Conservation (phyloP, 2,888 invertebrate genomes). For the Agrochola lychnidis region DNA sequence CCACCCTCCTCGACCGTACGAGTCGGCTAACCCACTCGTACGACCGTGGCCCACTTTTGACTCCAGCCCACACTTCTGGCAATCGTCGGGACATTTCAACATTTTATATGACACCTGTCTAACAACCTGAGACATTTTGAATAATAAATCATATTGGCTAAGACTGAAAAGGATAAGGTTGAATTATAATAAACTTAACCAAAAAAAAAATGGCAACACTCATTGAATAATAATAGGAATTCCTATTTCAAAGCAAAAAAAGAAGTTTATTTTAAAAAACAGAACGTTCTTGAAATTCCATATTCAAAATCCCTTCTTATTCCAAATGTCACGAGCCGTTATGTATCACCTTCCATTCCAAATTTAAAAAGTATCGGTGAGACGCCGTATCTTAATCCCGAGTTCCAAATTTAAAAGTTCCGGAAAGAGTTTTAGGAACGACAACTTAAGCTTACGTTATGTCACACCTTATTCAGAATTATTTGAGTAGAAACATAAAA, state of each 20-base stretch:
- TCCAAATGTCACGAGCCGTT: constrained; percentile 77
- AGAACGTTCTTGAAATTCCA: constrained; percentile 55
- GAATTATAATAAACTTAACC: constrained; percentile 20
- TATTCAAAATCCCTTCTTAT: constrained; percentile 71
- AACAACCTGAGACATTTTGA: constrained; percentile 61
- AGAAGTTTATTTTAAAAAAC: constrained; percentile 24
- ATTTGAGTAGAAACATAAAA: constrained; percentile 24
- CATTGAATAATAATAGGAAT: constrained; percentile 6
- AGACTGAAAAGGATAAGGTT: constrained; percentile 34
- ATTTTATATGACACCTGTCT: constrained; percentile 72
- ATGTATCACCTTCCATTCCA: constrained; percentile 83
- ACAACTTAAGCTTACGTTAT: constrained; percentile 57
- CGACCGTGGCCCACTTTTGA: constrained; percentile 83
- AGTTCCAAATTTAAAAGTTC: constrained; percentile 87
- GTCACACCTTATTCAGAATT: constrained; percentile 31
- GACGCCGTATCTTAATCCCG: constrained; percentile 86
- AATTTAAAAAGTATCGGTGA: constrained; percentile 85
- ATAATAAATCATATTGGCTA: constrained; percentile 53
- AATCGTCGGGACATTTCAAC: constrained; percentile 76
- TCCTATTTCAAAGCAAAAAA: constrained; percentile 13
- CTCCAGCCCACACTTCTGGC: constrained; percentile 85
- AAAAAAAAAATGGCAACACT: constrained; percentile 8
- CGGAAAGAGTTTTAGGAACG: constrained; percentile 87
- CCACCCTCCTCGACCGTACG: constrained; percentile 40
- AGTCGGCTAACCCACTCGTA: constrained; percentile 38